Evolutionary conservation across 2,113 vertebrate species (phyloP).

Genomic region (Chroicocephalus ridibundus): DNA sequence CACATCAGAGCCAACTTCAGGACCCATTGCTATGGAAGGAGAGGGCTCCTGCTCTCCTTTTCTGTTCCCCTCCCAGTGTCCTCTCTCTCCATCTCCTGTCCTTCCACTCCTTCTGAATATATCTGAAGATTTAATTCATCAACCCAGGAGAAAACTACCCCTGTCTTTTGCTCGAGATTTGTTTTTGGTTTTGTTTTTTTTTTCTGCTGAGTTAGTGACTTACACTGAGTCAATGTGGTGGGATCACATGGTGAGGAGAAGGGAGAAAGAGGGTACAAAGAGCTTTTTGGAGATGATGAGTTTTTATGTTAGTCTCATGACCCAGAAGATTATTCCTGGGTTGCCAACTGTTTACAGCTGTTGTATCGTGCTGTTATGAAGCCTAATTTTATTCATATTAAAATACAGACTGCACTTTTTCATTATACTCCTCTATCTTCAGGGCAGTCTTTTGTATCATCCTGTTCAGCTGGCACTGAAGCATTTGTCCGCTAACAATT

Average conservation of each 20-base stretch:
- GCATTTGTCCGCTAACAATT: background rate
- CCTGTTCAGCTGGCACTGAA: background rate
- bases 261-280: background rate
- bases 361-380: background rate
- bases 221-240: background rate
- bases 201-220: background rate
- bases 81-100: background rate
- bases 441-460: background rate
- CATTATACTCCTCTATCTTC: background rate
- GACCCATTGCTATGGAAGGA: background rate
- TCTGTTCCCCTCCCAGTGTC: background rate
- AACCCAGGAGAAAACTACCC: background rate
- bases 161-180: background rate
- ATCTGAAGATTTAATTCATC: background rate
- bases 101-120: background rate
- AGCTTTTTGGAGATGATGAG: background rate
- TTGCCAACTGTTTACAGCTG: background rate
- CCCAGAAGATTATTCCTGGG: background rate
- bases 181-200: background rate
- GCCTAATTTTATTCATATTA: background rate
- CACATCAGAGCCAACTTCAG: background rate
- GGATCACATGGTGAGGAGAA: background rate
- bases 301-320: background rate
- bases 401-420: background rate
- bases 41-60: accelerated